Evolutionary conservation across 2,888 invertebrate species (phyloP).

Genomic region (Mylabris sibirica): DNA sequence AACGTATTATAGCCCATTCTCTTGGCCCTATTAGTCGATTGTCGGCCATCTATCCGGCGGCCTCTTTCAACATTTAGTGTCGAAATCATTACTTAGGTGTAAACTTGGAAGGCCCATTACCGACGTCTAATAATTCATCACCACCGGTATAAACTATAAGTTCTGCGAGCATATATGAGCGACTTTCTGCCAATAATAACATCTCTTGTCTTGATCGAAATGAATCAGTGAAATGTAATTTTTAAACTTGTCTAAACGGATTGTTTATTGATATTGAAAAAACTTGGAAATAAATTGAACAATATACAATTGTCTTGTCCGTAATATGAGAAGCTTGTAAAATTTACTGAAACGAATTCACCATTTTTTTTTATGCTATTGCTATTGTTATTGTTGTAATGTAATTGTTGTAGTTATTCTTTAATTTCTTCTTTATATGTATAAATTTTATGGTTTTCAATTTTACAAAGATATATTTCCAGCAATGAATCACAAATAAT

Average conservation of each 20-base stretch:
- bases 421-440: background rate
- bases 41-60: conserved; percentile 56
- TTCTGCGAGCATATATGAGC: background rate
- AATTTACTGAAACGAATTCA: background rate
- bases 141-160: background rate
- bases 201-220: background rate
- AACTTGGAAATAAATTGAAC: background rate
- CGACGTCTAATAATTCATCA: conserved; percentile 60
- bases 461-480: background rate
- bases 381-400: too few species aligned
- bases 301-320: conserved; percentile 10
- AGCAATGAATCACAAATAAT: conserved; percentile 1
- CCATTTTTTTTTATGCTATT: background rate
- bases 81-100: conserved; percentile 65
- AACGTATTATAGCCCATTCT: conserved; percentile 25
- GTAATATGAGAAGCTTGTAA: conserved; percentile 12
- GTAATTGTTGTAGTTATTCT: background rate
- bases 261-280: conserved; percentile 10
- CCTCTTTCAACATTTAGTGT: conserved; percentile 63
- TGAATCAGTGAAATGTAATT: background rate
- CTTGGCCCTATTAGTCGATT: conserved; percentile 53
- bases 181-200: background rate
- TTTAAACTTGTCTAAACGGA: background rate
- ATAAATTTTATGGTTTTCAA: conserved; percentile 5
- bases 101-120: conserved; percentile 63